Conservation (phyloP, 2,888 invertebrate genomes). For the Cylindroiulus punctatus region DNA sequence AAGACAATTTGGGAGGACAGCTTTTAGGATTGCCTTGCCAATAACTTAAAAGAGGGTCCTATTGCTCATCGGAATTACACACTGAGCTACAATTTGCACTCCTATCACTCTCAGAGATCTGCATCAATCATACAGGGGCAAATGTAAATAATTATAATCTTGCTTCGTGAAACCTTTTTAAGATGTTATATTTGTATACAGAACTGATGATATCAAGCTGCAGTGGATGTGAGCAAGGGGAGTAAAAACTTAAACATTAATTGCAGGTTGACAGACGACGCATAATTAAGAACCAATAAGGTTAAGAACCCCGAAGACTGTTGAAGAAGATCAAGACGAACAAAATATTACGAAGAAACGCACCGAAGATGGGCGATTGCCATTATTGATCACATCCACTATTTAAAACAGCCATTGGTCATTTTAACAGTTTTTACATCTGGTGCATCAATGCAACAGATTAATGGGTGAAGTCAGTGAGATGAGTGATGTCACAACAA, state of each 20-base stretch:
- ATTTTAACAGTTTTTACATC: constrained; percentile 21
- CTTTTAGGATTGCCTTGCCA: not conserved
- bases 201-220: not conserved
- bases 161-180: not conserved
- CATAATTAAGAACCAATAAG: not conserved
- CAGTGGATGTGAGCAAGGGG: not conserved
- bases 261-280: not conserved
- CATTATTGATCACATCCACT: not conserved
- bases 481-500: not conserved
- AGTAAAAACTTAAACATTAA: not conserved
- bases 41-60: not conserved
- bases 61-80: not conserved
- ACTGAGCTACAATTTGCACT: not conserved
- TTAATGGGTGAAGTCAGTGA: not conserved
- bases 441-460: not conserved
- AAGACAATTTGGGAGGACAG: not conserved
- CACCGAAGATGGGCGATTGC: not conserved
- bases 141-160: not conserved
- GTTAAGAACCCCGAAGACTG: not conserved
- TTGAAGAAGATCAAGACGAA: not conserved
- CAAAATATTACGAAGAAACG: not conserved
- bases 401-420: not conserved
- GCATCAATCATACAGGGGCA: not conserved
- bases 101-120: not conserved
- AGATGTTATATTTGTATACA: not conserved